phyloP scores from a whole-genome alignment of 2,113 vertebrate species.

The Leucoraja erinaceus region DNA sequence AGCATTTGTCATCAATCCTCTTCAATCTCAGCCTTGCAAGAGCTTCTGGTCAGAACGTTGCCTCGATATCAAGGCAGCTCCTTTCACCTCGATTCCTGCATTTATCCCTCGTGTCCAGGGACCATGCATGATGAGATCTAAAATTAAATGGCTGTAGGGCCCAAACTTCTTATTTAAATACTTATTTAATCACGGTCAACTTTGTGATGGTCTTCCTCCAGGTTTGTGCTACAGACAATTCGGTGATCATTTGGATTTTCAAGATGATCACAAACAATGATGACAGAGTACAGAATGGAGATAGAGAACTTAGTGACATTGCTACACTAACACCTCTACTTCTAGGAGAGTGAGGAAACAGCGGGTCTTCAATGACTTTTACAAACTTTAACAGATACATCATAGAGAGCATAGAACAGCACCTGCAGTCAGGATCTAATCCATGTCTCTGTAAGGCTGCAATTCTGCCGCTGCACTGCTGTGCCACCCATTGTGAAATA shows the following conservation, averaged over 20 bases:
- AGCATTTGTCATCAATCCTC: neutral
- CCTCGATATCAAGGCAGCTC: neutral
- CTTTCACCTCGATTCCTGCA: neutral
- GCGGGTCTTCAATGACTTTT: too few species aligned
- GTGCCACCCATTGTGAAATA: too few species aligned
- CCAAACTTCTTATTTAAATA: neutral
- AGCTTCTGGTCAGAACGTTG: neutral
- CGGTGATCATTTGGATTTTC: neutral
- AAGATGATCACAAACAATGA: neutral
- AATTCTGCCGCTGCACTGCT: too few species aligned
- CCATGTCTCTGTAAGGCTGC: too few species aligned
- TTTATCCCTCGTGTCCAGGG: too few species aligned
- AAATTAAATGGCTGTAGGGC: neutral
- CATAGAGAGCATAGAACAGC: too few species aligned
- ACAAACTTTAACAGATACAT: too few species aligned
- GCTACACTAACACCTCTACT: too few species aligned
- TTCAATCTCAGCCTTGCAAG: neutral
- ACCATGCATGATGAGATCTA: neutral
- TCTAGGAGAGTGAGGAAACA: too few species aligned
- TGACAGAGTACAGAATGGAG: too few species aligned
- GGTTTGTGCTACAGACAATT: neutral
- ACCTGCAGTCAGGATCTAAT: too few species aligned
- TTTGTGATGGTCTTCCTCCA: neutral
- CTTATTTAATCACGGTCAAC: neutral
- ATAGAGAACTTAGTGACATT: too few species aligned